A percentile compares a stretch with the other conserved stretches of the same genome.
Evolutionary conservation across 2,888 invertebrate species (phyloP).

Genomic region (Zaprionus bogoriensis): DNA sequence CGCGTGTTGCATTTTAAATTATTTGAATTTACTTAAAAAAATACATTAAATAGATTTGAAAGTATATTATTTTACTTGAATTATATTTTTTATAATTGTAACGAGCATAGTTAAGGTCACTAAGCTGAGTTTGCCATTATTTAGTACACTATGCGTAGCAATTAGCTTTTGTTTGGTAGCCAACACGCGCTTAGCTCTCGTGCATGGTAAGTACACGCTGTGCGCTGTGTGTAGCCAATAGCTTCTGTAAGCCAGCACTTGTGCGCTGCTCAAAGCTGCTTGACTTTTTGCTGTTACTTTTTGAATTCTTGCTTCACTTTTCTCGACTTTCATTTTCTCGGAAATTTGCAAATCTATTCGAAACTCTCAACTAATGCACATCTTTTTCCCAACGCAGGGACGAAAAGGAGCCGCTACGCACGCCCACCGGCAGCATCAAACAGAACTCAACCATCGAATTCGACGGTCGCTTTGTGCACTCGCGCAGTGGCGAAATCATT

Average conservation of each 20-base stretch:
- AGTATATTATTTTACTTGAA: background rate
- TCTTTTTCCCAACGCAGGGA: constrained; percentile 84
- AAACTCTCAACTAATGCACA: background rate
- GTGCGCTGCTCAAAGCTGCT: background rate
- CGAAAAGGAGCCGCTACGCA: constrained; percentile 90
- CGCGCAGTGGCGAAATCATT: constrained; percentile 92
- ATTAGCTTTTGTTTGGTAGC: background rate
- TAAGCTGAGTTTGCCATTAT: background rate
- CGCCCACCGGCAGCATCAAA: constrained; percentile 86
- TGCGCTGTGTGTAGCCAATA: background rate
- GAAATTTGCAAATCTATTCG: too few species aligned
- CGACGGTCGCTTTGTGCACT: constrained; percentile 91
- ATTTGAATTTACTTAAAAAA: too few species aligned
- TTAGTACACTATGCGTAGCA: background rate
- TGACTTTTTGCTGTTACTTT: background rate
- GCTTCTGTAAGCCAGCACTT: background rate
- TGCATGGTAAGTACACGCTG: background rate
- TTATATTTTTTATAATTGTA: background rate
- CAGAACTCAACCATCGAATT: constrained; percentile 91
- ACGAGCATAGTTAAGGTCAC: too few species aligned
- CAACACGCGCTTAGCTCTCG: background rate
- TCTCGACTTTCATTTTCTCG: background rate
- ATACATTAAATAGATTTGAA: too few species aligned
- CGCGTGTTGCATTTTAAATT: background rate
- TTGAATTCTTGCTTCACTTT: background rate